Evolutionary conservation across 2,113 vertebrate species (phyloP).

Genomic region (Tylochromis polylepis): DNA sequence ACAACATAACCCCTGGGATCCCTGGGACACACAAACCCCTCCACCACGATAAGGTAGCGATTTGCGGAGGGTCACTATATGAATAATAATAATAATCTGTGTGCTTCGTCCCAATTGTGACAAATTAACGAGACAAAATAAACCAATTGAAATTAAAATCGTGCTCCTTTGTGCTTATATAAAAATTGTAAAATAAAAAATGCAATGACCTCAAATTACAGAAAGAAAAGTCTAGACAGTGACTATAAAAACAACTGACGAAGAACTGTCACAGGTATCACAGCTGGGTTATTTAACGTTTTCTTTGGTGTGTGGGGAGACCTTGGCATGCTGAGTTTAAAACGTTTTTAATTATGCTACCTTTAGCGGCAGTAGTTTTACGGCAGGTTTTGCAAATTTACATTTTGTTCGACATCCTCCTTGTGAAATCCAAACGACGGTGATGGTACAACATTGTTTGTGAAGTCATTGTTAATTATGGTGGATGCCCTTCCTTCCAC

Average conservation of each 20-base stretch:
- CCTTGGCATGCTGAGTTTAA: background rate
- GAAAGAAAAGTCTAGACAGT: background rate
- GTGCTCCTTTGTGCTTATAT: background rate
- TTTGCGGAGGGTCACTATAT: too few relatives aligned
- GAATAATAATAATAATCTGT: background rate
- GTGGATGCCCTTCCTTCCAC: background rate
- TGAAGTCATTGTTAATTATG: background rate
- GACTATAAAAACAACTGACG: background rate
- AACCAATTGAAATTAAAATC: rapidly evolving
- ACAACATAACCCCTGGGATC: too few relatives aligned
- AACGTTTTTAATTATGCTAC: background rate
- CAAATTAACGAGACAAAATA: rapidly evolving
- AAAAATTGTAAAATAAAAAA: background rate
- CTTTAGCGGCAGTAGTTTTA: background rate
- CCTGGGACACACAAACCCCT: too few relatives aligned
- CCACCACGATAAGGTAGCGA: too few relatives aligned
- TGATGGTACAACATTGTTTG: background rate
- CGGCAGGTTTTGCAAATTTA: background rate
- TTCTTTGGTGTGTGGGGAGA: background rate
- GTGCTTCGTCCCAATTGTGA: rapidly evolving
- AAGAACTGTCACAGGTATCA: background rate
- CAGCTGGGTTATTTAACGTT: background rate
- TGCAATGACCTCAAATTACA: background rate
- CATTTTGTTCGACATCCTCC: background rate
- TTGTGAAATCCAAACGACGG: background rate